These are phyloP conservation scores for Amphipoea lucens DNA, from an alignment of 2,888 invertebrate species.

Conservation along the genomic window DNA sequence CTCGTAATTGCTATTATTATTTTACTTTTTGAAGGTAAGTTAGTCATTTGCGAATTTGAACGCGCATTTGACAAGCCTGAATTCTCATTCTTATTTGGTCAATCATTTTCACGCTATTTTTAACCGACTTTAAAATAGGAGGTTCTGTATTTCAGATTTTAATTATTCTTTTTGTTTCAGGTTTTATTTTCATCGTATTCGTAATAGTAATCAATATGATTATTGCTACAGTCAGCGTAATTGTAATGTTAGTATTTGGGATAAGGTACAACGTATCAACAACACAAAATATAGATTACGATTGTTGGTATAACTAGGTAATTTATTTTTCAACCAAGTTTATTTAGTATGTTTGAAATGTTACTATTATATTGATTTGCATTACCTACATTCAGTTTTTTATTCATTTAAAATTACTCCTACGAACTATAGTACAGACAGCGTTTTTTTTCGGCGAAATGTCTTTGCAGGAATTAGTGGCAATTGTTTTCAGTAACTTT, in stretches of 20 bases:
- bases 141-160: no score
- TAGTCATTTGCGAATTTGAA: not conserved
- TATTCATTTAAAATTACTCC: not conserved
- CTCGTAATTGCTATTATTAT: slow-evolving; percentile 68
- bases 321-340: slow-evolving; percentile 5
- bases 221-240: slow-evolving; percentile 30
- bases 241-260: slow-evolving; percentile 35
- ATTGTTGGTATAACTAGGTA: slow-evolving; percentile 13
- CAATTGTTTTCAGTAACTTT: not conserved
- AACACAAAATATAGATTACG: slow-evolving; percentile 32
- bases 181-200: slow-evolving; percentile 58
- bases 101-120: not conserved
- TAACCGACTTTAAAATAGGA: no score
- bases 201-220: slow-evolving; percentile 38
- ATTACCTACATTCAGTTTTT: no score
- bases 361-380: not conserved
- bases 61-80: not conserved
- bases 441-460: not conserved
- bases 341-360: not conserved
- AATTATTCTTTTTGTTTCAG: slow-evolving; percentile 61
- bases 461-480: not conserved
- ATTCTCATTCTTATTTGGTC: not conserved
- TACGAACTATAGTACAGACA: not conserved
- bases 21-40: slow-evolving; percentile 78
- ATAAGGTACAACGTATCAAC: slow-evolving; percentile 42